These are phyloP conservation scores for Neoscelio sp. DNA, from an alignment of 2,888 invertebrate genomes.

Conservation along the genomic window DNA sequence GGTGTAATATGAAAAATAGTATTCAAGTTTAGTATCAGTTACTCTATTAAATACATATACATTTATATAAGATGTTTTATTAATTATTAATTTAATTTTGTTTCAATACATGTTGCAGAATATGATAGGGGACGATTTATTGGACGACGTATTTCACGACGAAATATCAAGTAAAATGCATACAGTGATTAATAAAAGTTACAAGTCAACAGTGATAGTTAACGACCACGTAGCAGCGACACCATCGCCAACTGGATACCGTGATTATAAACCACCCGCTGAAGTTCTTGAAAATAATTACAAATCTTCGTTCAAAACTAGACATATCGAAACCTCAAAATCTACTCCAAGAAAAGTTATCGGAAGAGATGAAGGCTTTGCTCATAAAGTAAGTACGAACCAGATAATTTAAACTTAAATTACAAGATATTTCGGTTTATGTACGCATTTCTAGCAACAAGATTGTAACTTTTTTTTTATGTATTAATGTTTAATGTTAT, in stretches of 20 bases:
- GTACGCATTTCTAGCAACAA: no score
- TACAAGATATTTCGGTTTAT: neutral
- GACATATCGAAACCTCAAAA: slow-evolving; percentile 64
- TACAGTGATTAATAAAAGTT: slow-evolving; percentile 45
- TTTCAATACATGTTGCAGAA: slow-evolving; percentile 82
- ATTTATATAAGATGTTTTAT: no score
- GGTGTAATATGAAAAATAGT: no score
- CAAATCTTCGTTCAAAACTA: slow-evolving; percentile 68
- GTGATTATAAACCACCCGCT: slow-evolving; percentile 90
- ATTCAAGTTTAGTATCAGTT: no score
- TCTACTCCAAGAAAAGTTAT: slow-evolving; percentile 67
- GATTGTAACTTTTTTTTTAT: no score
- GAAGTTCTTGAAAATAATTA: slow-evolving; percentile 84
- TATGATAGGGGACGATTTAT: slow-evolving; percentile 90
- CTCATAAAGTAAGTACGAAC: slow-evolving; percentile 78
- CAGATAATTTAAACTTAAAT: no score
- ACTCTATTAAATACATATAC: neutral
- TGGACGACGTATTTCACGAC: slow-evolving; percentile 93
- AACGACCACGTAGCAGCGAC: slow-evolving; percentile 76
- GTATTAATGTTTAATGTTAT: no score
- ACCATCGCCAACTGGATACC: slow-evolving; percentile 92
- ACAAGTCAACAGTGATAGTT: slow-evolving; percentile 42
- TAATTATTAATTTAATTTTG: no score
- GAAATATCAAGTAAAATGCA: slow-evolving; percentile 71
- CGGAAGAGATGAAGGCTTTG: slow-evolving; percentile 74